Conservation (phyloP, 2,888 invertebrate species). For the Embidobia sp. region DNA sequence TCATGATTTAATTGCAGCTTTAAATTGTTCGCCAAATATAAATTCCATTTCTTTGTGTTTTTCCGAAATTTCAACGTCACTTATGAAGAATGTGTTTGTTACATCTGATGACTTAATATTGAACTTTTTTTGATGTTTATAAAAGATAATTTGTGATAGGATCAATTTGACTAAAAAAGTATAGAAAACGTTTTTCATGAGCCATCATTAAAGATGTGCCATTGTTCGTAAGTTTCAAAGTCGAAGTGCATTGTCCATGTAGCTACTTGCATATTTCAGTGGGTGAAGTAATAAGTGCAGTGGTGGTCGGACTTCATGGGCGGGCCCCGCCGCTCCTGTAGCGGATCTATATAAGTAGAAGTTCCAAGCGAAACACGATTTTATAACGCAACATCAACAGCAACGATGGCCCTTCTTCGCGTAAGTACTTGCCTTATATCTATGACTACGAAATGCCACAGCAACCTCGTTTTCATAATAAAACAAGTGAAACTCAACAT, state of each 20-base stretch:
- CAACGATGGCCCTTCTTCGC: constrained; percentile 74
- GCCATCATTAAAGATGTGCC: constrained; percentile 44
- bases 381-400: constrained; percentile 76
- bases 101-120: too few relatives aligned
- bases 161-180: too few relatives aligned
- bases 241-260: constrained; percentile 66
- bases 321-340: constrained; percentile 79
- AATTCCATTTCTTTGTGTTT: too few relatives aligned
- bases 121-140: too few relatives aligned
- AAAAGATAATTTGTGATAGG: too few relatives aligned
- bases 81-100: neutral
- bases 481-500: too few relatives aligned
- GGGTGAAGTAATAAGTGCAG: constrained; percentile 62
- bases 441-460: too few relatives aligned
- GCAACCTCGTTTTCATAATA: too few relatives aligned
- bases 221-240: constrained; percentile 68
- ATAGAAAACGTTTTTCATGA: constrained; percentile 24
- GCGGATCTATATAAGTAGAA: constrained; percentile 80
- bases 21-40: too few relatives aligned
- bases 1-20: too few relatives aligned
- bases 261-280: constrained; percentile 57
- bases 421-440: constrained; percentile 69
- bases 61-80: too few relatives aligned
- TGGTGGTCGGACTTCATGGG: constrained; percentile 80
- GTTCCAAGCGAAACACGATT: constrained; percentile 75